These are phyloP conservation scores for Macquaria ambigua DNA, from an alignment of 2,113 vertebrate species.

Conservation along the genomic window DNA sequence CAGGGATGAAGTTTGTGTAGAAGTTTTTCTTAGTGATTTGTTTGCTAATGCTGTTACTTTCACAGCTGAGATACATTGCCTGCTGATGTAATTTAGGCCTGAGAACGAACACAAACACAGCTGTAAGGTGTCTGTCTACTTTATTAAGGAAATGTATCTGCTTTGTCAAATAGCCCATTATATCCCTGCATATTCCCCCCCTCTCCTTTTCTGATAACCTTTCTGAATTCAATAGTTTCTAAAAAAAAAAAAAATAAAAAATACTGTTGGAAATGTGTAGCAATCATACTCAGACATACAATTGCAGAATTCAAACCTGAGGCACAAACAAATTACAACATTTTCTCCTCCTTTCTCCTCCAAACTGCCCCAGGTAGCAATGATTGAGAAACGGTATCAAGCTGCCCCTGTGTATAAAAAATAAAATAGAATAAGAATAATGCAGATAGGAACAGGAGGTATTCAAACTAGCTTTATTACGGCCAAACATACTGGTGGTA, in stretches of 20 bases:
- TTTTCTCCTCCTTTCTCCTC: slow-evolving; percentile 4
- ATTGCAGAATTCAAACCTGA: slow-evolving; percentile 15
- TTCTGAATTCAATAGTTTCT: slow-evolving; percentile 17
- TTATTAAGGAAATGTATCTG: slow-evolving; percentile 13
- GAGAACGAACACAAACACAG: not conserved
- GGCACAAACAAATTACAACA: slow-evolving; percentile 21
- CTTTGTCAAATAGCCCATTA: slow-evolving; percentile 32
- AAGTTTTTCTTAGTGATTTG: slow-evolving; percentile 22
- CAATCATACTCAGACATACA: slow-evolving; percentile 3
- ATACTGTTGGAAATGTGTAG: slow-evolving; percentile 26
- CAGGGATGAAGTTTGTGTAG: not conserved
- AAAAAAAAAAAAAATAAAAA: not conserved
- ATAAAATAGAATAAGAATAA: not conserved
- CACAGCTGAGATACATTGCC: slow-evolving; percentile 5
- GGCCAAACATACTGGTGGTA: not conserved
- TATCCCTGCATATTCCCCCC: not conserved
- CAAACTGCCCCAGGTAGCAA: no score
- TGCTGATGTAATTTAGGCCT: slow-evolving; percentile 29
- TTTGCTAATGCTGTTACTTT: slow-evolving; percentile 38
- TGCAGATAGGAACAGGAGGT: not conserved
- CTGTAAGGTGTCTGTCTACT: slow-evolving; percentile 9
- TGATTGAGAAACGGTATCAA: no score
- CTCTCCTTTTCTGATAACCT: slow-evolving; percentile 16
- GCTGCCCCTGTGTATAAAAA: no score
- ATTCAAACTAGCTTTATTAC: slow-evolving; percentile 23